Evolutionary conservation across 2,797 vertebrate species (phyloP).

Genomic region (Lepilemur septentrionalis): DNA sequence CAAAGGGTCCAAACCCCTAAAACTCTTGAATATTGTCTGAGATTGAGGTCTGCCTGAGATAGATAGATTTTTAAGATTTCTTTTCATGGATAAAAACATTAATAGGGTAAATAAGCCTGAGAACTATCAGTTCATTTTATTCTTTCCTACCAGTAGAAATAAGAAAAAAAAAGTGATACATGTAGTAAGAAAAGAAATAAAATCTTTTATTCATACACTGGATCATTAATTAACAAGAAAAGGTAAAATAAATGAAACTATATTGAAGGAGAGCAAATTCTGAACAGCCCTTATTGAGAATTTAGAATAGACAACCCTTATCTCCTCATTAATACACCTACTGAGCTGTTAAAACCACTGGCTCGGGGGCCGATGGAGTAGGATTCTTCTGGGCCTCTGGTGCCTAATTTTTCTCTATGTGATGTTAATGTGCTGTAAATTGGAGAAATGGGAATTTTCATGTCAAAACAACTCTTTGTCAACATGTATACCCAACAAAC

Average conservation of each 20-base stretch:
- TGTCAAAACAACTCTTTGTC: neutral
- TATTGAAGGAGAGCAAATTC: neutral
- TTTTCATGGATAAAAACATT: neutral
- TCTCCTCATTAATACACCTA: neutral
- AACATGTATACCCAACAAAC: neutral
- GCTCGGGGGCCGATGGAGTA: neutral
- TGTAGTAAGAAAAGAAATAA: slow-evolving; percentile 9
- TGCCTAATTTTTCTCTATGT: neutral
- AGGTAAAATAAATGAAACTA: neutral
- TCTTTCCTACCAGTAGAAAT: neutral
- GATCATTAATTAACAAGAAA: neutral
- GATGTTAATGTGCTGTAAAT: neutral
- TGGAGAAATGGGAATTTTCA: neutral
- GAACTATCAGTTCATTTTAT: neutral
- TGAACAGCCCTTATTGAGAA: neutral
- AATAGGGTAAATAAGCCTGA: neutral
- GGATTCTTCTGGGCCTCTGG: neutral
- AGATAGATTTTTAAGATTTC: neutral
- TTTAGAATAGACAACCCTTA: neutral
- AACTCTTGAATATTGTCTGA: neutral
- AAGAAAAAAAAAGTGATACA: neutral
- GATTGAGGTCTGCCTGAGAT: neutral
- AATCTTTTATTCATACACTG: neutral
- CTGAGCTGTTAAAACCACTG: neutral
- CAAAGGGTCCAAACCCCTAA: neutral